Evolutionary conservation across 2,113 vertebrate species (phyloP).

Genomic region (Notarius quadriscutis): DNA sequence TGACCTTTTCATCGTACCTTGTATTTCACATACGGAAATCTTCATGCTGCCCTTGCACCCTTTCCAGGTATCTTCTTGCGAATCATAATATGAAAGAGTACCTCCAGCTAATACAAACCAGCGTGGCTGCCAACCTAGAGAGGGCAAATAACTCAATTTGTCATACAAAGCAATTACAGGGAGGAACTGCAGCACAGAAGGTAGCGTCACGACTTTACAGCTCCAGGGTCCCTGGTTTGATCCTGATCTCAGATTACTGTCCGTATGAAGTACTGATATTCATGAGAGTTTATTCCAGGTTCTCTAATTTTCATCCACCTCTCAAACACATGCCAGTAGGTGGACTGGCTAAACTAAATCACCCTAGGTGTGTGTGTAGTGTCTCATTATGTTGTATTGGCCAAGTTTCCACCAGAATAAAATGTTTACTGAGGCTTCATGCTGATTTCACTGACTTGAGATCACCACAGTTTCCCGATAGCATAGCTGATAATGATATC

Average conservation of each 20-base stretch:
- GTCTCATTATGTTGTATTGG: background rate
- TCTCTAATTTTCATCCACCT: background rate
- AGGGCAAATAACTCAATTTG: constrained; percentile 17
- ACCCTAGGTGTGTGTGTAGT: background rate
- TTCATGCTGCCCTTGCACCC: constrained; percentile 98
- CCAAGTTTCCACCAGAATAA: background rate
- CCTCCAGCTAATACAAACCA: constrained; percentile 97
- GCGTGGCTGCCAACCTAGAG: constrained; percentile 94
- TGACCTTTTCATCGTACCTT: constrained; percentile 77
- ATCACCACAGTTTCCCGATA: background rate
- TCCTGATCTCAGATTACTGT: background rate
- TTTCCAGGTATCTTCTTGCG: constrained; percentile 96
- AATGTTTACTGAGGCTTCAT: background rate
- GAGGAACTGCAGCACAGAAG: background rate
- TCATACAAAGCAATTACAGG: background rate
- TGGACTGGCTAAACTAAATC: background rate
- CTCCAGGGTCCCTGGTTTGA: background rate
- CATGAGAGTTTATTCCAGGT: background rate
- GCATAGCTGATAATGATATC: background rate
- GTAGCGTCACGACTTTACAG: background rate
- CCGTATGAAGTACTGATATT: background rate
- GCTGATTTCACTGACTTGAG: background rate
- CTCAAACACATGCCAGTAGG: background rate
- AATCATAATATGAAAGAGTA: constrained; percentile 95
- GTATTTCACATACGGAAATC: constrained; percentile 97